phyloP scores from a whole-genome alignment of 2,888 invertebrate genomes.

The Geophilus truncorum region DNA sequence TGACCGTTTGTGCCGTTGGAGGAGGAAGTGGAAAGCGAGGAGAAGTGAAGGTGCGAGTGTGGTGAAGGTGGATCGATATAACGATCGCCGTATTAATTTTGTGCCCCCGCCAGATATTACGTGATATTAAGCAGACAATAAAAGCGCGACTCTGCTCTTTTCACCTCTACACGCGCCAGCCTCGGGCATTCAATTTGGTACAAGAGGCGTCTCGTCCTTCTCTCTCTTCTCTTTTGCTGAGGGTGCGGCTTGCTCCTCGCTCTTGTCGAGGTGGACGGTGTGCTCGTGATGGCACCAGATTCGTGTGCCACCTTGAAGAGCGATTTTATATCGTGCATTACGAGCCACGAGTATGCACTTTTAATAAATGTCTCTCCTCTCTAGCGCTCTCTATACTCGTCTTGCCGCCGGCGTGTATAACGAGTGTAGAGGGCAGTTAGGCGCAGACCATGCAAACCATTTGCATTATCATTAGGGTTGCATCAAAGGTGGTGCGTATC shows the following conservation, averaged over 20 bases:
- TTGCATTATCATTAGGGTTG: slow-evolving; percentile 27
- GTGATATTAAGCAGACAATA: slow-evolving; percentile 39
- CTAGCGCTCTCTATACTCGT: not conserved
- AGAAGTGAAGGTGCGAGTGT: slow-evolving; percentile 8
- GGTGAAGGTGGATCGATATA: slow-evolving; percentile 36
- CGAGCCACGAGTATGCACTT: slow-evolving; percentile 25
- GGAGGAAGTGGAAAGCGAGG: slow-evolving; percentile 24
- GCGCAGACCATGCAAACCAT: slow-evolving; percentile 24
- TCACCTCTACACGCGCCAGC: slow-evolving; percentile 33
- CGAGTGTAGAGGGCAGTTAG: slow-evolving; percentile 27
- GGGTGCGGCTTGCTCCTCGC: not conserved
- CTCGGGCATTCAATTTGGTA: slow-evolving; percentile 33
- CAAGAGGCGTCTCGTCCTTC: slow-evolving; percentile 28
- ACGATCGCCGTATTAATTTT: slow-evolving; percentile 38
- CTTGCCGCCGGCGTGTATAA: not conserved
- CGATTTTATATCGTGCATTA: slow-evolving; percentile 21
- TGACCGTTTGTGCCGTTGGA: slow-evolving; percentile 28
- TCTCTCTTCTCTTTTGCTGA: not conserved
- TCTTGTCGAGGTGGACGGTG: not conserved
- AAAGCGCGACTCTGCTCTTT: slow-evolving; percentile 36
- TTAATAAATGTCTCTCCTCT: slow-evolving; percentile 3
- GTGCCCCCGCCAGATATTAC: slow-evolving; percentile 37
- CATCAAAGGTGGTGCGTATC: slow-evolving; percentile 27
- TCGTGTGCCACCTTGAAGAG: slow-evolving; percentile 24
- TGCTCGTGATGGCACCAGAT: slow-evolving; percentile 12